Evolutionary conservation across 2,888 invertebrate genomes (phyloP).

Genomic region (Cepaea hortensis): DNA sequence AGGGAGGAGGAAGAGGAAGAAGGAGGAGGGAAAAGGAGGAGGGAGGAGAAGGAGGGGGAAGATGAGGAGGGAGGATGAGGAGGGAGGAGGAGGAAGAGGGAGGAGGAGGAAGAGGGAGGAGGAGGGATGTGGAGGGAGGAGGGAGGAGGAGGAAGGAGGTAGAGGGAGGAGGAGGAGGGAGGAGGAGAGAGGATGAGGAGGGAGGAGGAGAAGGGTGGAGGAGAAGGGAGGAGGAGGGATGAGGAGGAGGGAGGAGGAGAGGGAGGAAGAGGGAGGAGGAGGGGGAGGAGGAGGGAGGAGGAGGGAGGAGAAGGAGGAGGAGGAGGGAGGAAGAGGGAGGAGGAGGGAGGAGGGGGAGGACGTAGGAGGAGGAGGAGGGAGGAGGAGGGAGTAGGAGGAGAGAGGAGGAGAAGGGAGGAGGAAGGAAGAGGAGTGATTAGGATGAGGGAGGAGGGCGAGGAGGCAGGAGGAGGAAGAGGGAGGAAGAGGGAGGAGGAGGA

Average conservation of each 20-base stretch:
- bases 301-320: background rate
- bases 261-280: background rate
- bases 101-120: background rate
- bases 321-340: background rate
- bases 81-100: conserved; percentile 3
- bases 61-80: no score
- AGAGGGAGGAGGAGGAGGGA: background rate
- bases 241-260: no score
- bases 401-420: background rate
- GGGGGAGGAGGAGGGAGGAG: background rate
- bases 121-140: background rate
- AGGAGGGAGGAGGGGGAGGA: background rate
- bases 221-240: no score
- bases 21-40: background rate
- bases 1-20: no score
- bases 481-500: background rate
- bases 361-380: no score
- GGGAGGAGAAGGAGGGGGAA: background rate
- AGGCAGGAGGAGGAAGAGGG: background rate
- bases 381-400: no score
- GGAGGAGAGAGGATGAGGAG: background rate
- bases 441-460: no score
- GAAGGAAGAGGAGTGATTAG: background rate
- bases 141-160: background rate
- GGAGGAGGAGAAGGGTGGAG: no score